Base-by-base conservation (phyloP, 2,113 vertebrate genomes). In the Pomatostomus ruficeps region DNA sequence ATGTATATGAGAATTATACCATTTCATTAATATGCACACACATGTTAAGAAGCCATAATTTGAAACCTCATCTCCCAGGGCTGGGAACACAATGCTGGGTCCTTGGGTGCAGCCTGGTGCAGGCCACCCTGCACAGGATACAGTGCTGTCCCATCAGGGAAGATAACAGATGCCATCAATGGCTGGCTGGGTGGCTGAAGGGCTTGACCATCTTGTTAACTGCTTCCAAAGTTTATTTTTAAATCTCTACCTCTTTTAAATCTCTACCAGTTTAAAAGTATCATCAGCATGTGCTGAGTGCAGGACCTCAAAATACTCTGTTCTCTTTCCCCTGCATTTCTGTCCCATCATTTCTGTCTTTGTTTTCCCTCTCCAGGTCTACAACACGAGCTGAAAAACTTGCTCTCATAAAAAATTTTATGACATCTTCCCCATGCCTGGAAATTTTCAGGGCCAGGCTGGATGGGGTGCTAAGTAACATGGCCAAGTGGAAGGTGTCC, bases 231-330 rank as follows among this genome's bases (percentile, higher is more conserved):
- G 13, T 74, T 96, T 96, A 97, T 97, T 97, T 98, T 97, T 94
- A 97, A 95, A 59, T 55, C 54, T 55, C 84, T 93, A 85, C 57
- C 94, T 96, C 51, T 97, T 97, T 97, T 97, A 96, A 94, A 70
- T 52, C 45, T 48, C 73, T 97, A 87, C 77, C 58, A 12, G 46
- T 76, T 72, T 51, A 88, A 65, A 62, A 38, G 38, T 20, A 92
- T 96, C 94, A 93, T 68, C 85, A 83, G 90, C 63, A 9, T 43
- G 14, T 2, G 40, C 90, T 95, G 92, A 96, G 55, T 48, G 29
- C 36, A 87, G 48, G 26, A 66, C 31, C 76, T 95, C 48, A 79
- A 77, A 80, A 91, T 88, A 84, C 12, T 89, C 29, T 40, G 25
- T 85, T 52, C 40, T 38, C 4, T 46, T 87, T n/a, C 28, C 9